These are phyloP conservation scores for Tenrec ecaudatus DNA, from an alignment of 2,113 vertebrate genomes.

Conservation along the genomic window DNA sequence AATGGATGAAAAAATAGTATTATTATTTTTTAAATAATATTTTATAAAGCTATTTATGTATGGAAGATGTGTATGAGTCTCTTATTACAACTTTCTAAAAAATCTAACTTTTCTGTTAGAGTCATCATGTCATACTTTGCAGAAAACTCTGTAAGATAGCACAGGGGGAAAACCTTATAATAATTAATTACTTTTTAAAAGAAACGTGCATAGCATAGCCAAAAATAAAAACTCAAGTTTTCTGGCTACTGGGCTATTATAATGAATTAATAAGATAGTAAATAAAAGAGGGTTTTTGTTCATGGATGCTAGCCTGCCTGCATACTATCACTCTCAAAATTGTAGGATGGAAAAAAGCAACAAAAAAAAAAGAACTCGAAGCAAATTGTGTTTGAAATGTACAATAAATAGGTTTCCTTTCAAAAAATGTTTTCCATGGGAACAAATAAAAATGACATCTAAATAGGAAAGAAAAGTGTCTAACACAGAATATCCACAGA, in stretches of 20 bases:
- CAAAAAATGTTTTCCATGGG: constrained; percentile 3
- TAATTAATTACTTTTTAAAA: neutral
- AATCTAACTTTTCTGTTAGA: neutral
- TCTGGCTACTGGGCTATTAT: neutral
- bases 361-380: neutral
- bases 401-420: constrained; percentile 25
- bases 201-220: neutral
- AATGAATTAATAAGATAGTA: constrained; percentile 9
- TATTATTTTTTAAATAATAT: no score
- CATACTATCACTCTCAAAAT: neutral
- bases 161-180: constrained; percentile 15
- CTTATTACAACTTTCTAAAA: neutral
- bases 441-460: constrained; percentile 29
- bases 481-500: neutral
- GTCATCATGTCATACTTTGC: neutral
- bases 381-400: constrained; percentile 5
- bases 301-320: neutral
- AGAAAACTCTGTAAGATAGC: neutral
- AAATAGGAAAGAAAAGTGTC: neutral
- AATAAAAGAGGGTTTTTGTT: neutral
- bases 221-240: constrained; percentile 42
- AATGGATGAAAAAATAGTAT: neutral
- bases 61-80: neutral
- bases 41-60: constrained; percentile 15
- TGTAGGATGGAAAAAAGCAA: constrained; percentile 14